Evolutionary conservation across 1,140 invertebrate species (phyloP), one percentile per base, ranked within the genome.

Genomic region (Cotesia typhae): DNA sequence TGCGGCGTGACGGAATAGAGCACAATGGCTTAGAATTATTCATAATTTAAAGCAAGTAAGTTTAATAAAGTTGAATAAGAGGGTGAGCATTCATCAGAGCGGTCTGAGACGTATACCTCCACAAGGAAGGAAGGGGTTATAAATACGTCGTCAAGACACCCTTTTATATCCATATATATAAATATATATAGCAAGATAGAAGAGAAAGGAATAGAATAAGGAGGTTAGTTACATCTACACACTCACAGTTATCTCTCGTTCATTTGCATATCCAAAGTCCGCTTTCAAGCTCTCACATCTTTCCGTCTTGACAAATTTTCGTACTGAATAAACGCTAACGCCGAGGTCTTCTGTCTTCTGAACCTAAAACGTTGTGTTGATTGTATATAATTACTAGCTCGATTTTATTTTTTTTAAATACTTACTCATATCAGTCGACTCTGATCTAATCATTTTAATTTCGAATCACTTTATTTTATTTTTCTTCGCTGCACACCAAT

Each of bases 201-300:
- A 73, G 73, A 72, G 41, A 67, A 70, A 73, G 79, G 79, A 76
- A 81, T 80, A 78, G 77, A 80, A 35, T 20, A 35, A 36, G 10
- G 37, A 38, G 28, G 9, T 6, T 51, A 14, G 37, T 17, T 53
- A 66, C 17, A 67, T 37, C 51, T 55, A 67, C 80, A 82, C 81
- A 76, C 69, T 79, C 71, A 77, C 73, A 70, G 72, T 76, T 75
- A 79, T 78, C 74, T 59, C 71, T 74, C 55, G 55, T 73, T 76
- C 73, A 84, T 85, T 83, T 84, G 82, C 83, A 85, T 83, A 80
- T 82, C 79, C 79, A 83, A 84, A 81, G 80, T 81, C 75, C 17
- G 57, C 57, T 59, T 59, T 14, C 14, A 59, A 20, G 57, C 14
- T 65, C 76, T 79, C 76, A 70, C 74, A 68, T 77, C 74, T 72